Evolutionary conservation across 2,888 invertebrate species (phyloP), one percentile per base, ranked within the genome.

Genomic region (Macaria liturata): DNA sequence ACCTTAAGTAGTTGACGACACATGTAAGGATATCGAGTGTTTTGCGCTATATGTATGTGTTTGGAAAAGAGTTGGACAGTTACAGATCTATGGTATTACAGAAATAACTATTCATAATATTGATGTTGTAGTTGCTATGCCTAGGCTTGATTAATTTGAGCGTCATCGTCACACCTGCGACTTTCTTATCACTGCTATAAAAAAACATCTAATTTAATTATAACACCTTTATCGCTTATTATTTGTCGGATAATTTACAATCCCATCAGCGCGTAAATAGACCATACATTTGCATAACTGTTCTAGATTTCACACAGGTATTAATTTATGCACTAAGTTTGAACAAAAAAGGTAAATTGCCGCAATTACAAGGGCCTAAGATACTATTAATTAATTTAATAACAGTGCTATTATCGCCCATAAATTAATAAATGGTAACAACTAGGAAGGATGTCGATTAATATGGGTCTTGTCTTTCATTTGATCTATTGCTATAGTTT

Each of bases 211-310:
- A 34, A 34, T 4, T 34, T 34, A 6, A 34, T 4, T 34, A 34
- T 34, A 34, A 4, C 1, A 37, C 34, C 4, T 37, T 37, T 37
- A 37, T 6, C 34, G 34, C 4, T 43, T 49, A 43, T 49, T 42
- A 49, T 32, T 40, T 32, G 20, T 43, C 42, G 9, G 20, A 20
- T 20, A 20, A 43, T 43, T 49, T 20, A 32, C 32, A 37, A 47
- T 32, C 45, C 39, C n/a, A 46, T 52, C 30, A 46, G 46, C 40
- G 46, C 46, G 32, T 40, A 46, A 46, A 53, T 46, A 9, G 53
- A 8, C 3, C 5, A 42, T 9, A 37, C 4, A 53, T 53, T 53
- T 46, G n/a, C 53, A 53, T 53, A 53, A 53, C 46, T 46, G 46
- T 32, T 53, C 46, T 46, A 53, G 53, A 53, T 42, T 53, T 46